Percentiles rank a stretch among this genome's conserved stretches.
phyloP scores from a whole-genome alignment of 2,888 invertebrate species.

The Caenorhabditis sp. region DNA sequence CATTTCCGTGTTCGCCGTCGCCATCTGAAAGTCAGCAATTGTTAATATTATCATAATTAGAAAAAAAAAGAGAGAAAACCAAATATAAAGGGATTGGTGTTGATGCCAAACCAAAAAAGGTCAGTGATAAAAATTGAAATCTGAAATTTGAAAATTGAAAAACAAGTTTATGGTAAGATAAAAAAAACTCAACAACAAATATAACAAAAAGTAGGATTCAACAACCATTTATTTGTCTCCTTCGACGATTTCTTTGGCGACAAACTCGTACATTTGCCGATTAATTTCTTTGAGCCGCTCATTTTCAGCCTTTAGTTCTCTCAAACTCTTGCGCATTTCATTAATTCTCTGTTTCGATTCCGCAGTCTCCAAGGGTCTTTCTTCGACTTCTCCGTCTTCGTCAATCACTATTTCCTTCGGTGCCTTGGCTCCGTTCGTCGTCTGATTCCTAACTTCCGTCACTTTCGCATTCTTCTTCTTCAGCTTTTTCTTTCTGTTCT shows the following conservation, averaged over 20 bases:
- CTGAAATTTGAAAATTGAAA: neutral
- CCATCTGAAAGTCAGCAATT: constrained; percentile 15
- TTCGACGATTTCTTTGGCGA: constrained; percentile 57
- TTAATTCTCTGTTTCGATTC: neutral
- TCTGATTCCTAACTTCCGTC: neutral
- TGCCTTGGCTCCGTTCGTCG: neutral
- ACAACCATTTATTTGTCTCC: constrained; percentile 16
- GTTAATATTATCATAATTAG: neutral
- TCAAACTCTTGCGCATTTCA: constrained; percentile 25
- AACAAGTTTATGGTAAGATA: neutral
- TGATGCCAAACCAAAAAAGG: neutral
- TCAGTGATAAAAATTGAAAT: constrained; percentile 1
- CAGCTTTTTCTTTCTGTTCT: constrained; percentile 21
- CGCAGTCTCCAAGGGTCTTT: neutral
- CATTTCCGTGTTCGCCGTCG: constrained; percentile 90
- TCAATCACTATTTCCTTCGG: neutral
- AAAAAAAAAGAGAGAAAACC: neutral
- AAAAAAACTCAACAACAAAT: constrained; percentile 14
- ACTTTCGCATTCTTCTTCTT: neutral
- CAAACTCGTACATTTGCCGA: constrained; percentile 63
- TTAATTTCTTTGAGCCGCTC: constrained; percentile 59
- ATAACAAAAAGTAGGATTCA: constrained; percentile 16
- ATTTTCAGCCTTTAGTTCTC: constrained; percentile 52
- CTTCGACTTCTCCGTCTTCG: constrained; percentile 23
- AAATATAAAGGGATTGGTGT: neutral